Evolutionary conservation across 1,140 invertebrate genomes (phyloP), one percentile per base, ranked within the genome.

Genomic region (Streblospio benedicti): DNA sequence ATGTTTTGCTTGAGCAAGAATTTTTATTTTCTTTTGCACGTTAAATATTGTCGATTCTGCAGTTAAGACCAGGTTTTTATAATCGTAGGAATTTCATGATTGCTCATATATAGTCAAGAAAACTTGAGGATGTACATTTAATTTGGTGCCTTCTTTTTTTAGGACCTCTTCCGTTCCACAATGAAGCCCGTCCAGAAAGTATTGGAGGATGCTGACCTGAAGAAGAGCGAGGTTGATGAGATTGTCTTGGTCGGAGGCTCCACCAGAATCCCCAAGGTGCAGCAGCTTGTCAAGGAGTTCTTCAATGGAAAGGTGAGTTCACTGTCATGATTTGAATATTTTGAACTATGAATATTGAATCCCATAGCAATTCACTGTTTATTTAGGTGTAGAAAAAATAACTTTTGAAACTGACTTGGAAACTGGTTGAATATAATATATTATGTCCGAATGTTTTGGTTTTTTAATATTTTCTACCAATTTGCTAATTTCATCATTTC

Each of bases 181-280:
- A 84, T 99, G 81, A 97, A 98, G 77, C 96, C 96, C 9, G 95
- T 99, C 16, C 67, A 79, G 59, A 70, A 69, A 45, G 76, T 78
- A 3, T 80, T 99, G 63, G 94, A 98, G 79, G 97, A 99, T 80
- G 91, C 94, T 56, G 94, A 99, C 73, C 89, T 99, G 85, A 95
- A 95, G 81, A 98, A 97, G 74, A 93, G 93, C 70, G 93, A 99
- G 69, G 90, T 99, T 58, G 88, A 99, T 79, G 97, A 99, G 80
- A 98, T 99, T 72, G 95, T 99, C 6, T 81, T 99, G 30, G 97
- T 99, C 31, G 97, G 97, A 74, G 97, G 97, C 66, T 97, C 93
- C 3, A 99, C 97, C 41, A 87, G 96, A 83, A 99, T 99, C 70
- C 97, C 97, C 30, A 99, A 99, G 79, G 87, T 99, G 38, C 97